phyloP scores from a whole-genome alignment of 2,113 vertebrate genomes.

The Nesogale talazaci region DNA sequence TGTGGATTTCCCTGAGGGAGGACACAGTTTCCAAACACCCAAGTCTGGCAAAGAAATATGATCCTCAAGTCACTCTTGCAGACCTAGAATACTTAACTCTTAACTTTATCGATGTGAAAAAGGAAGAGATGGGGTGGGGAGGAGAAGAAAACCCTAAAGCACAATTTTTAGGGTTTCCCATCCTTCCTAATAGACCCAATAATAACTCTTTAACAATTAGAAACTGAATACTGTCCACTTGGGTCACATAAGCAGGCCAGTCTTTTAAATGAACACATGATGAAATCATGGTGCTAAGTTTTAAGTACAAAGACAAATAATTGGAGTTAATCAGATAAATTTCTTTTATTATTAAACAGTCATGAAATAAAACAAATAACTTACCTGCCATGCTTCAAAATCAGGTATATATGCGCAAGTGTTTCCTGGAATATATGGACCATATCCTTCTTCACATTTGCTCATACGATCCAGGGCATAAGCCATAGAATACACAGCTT shows the following conservation, averaged over 20 bases:
- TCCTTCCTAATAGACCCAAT: not conserved
- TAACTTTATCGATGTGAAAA: too few relatives aligned
- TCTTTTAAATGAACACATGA: not conserved
- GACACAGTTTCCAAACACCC: not conserved
- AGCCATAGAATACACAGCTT: conserved; percentile 90
- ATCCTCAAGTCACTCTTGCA: not conserved
- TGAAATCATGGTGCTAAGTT: not conserved
- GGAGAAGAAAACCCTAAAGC: not conserved
- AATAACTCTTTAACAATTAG: not conserved
- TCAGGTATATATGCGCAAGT: conserved; percentile 86
- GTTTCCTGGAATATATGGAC: conserved; percentile 82
- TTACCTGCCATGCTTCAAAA: conserved; percentile 91
- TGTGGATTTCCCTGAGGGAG: too few relatives aligned
- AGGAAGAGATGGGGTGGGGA: not conserved
- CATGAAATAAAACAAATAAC: not conserved
- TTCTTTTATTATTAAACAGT: not conserved
- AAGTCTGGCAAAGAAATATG: not conserved
- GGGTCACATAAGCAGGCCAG: not conserved
- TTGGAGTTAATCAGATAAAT: not conserved
- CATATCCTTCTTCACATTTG: conserved; percentile 78
- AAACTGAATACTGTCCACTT: not conserved
- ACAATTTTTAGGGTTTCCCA: not conserved
- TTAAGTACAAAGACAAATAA: not conserved
- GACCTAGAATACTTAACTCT: not conserved
- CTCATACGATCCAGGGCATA: conserved; percentile 85